These are phyloP conservation scores for Formica aserva DNA, from an alignment of 2,888 invertebrate genomes.

Conservation along the genomic window DNA sequence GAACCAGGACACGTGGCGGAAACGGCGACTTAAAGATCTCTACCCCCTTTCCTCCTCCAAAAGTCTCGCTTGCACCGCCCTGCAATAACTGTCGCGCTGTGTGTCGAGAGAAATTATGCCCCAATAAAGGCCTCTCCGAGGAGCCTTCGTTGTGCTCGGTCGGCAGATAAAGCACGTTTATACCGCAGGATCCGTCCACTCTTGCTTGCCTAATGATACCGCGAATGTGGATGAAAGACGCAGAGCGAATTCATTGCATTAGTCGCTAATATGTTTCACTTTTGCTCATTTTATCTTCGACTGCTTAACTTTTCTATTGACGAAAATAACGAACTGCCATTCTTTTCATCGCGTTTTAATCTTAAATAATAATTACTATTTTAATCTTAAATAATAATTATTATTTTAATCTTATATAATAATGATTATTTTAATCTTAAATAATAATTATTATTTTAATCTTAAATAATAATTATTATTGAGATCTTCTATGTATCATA, in stretches of 20 bases:
- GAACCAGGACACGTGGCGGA: constrained; percentile 38
- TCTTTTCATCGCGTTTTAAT: background rate
- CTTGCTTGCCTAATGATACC: constrained; percentile 59
- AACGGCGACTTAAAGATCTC: constrained; percentile 58
- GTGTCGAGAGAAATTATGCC: constrained; percentile 70
- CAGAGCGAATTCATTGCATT: background rate
- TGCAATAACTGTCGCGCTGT: constrained; percentile 69
- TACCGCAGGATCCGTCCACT: constrained; percentile 7
- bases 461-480: background rate
- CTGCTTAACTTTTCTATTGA: background rate
- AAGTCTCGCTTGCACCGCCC: constrained; percentile 53
- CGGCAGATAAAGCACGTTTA: constrained; percentile 59
- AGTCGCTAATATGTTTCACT: background rate
- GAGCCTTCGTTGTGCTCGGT: constrained; percentile 18
- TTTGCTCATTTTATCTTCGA: background rate
- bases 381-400: background rate
- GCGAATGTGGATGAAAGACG: constrained; percentile 39
- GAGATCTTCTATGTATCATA: background rate
- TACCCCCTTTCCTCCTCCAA: constrained; percentile 7
- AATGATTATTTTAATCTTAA: background rate
- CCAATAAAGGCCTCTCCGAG: constrained; percentile 69
- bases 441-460: background rate
- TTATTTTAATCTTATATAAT: background rate
- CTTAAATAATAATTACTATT: background rate
- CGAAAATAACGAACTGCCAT: background rate